phyloP scores from a whole-genome alignment of 2,888 invertebrate genomes.

The Cataglyphis altisquamis region DNA sequence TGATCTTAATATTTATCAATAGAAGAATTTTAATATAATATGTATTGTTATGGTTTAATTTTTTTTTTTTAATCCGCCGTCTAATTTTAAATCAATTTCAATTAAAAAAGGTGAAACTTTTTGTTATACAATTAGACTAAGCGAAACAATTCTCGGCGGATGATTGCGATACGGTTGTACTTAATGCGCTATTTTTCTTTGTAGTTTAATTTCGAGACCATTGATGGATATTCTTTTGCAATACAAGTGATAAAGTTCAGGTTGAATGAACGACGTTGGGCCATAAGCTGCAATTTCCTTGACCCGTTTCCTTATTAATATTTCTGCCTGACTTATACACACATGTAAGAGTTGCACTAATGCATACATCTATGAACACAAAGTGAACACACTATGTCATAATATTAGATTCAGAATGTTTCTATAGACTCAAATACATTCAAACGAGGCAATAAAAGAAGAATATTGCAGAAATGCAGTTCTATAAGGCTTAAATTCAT shows the following conservation, averaged over 20 bases:
- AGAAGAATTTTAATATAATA: background rate
- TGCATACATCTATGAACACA: background rate
- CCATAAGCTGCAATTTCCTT: constrained; percentile 58
- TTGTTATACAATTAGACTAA: constrained; percentile 1
- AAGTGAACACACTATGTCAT: constrained; percentile 35
- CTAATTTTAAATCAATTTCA: background rate
- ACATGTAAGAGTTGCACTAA: constrained; percentile 22
- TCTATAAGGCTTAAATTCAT: constrained; percentile 2
- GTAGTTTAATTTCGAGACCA: background rate
- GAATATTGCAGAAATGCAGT: background rate
- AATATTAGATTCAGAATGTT: constrained; percentile 34
- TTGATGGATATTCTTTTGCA: constrained; percentile 8
- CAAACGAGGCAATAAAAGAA: background rate
- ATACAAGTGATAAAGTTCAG: constrained; percentile 28
- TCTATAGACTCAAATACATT: constrained; percentile 33
- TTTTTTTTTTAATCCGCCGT: background rate
- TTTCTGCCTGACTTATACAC: constrained; percentile 40
- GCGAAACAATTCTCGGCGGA: background rate
- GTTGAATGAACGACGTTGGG: constrained; percentile 59
- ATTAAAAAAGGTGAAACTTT: background rate
- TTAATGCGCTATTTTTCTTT: constrained; percentile 4
- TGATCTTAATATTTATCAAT: constrained; percentile 10
- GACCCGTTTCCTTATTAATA: constrained; percentile 58
- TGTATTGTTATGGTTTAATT: background rate
- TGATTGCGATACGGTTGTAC: background rate